A percentile compares a stretch with the other conserved stretches of the same genome.
Conservation (phyloP, 2,113 vertebrate genomes). For the Myanophis thanlyinensis region DNA sequence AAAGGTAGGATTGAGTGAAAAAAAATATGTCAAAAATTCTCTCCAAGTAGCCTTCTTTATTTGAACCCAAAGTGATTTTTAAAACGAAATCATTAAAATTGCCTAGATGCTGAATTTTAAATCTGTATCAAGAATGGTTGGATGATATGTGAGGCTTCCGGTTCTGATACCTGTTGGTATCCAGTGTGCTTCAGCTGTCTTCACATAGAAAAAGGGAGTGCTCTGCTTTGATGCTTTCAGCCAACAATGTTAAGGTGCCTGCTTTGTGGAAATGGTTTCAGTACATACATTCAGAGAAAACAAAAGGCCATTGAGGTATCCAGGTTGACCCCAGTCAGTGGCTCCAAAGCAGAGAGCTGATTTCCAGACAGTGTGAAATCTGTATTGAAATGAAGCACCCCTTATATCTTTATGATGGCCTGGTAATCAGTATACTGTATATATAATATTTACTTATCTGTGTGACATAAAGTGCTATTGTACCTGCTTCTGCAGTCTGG, state of each 20-base stretch:
- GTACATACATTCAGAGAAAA: neutral
- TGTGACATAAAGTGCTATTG: neutral
- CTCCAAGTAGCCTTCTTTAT: neutral
- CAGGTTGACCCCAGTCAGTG: neutral
- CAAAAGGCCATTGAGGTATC: neutral
- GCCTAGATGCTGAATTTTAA: neutral
- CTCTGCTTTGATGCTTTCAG: neutral
- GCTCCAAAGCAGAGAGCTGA: neutral
- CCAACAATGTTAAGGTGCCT: neutral
- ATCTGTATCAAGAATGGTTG: neutral
- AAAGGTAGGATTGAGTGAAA: slow-evolving; percentile 77
- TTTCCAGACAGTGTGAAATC: neutral
- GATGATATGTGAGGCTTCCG: neutral
- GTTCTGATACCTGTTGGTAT: neutral
- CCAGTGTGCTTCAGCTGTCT: neutral
- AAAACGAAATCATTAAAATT: neutral
- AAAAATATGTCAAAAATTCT: neutral
- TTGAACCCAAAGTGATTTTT: neutral
- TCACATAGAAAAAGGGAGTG: neutral
- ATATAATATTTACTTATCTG: neutral
- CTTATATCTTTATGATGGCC: neutral
- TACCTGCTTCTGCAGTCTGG: neutral
- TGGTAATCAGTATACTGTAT: neutral
- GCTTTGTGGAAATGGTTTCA: neutral
- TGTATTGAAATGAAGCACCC: neutral